Conservation (phyloP, 2,888 invertebrate species). For the Eurytoma californica region DNA sequence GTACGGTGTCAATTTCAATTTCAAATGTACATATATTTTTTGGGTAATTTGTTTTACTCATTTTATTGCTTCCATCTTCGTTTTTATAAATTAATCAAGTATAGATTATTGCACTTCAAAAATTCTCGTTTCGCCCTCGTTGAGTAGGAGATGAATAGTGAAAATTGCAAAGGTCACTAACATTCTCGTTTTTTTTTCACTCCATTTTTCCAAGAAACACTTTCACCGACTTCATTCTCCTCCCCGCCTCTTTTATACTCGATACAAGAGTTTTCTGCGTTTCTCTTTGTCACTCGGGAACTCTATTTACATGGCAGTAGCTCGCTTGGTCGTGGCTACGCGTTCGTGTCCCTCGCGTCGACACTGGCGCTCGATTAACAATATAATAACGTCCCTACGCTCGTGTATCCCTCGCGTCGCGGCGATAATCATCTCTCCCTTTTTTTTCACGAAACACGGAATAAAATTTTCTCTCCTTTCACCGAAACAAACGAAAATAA, state of each 20-base stretch:
- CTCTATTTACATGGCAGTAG: constrained; percentile 68
- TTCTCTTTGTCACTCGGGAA: constrained; percentile 54
- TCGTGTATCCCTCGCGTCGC: constrained; percentile 65
- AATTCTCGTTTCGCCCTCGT: constrained; percentile 39
- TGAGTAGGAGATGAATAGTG: constrained; percentile 30
- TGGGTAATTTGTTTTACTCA: constrained; percentile 24
- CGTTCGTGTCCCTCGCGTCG: constrained; percentile 58
- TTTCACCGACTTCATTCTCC: constrained; percentile 19
- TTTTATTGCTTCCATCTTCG: constrained; percentile 56
- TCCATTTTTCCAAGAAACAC: constrained; percentile 23
- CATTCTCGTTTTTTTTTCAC: constrained; percentile 23
- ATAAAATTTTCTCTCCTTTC: constrained; percentile 24
- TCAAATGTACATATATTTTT: constrained; percentile 12
- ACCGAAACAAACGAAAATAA: constrained; percentile 35
- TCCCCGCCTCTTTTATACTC: constrained; percentile 61
- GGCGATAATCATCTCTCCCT: constrained; percentile 63
- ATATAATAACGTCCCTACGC: constrained; percentile 67
- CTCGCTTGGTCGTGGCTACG: constrained; percentile 69
- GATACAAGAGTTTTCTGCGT: constrained; percentile 66
- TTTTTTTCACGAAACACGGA: constrained; percentile 36
- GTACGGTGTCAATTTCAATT: too few relatives aligned
- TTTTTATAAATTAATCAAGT: constrained; percentile 54
- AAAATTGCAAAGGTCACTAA: constrained; percentile 46
- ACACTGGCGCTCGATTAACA: constrained; percentile 58
- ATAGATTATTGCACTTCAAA: constrained; percentile 56